Percentiles rank a stretch among this genome's conserved stretches.
These are phyloP conservation scores for Stratiolaelaps scimitus DNA, from an alignment of 1,140 invertebrate species.

Conservation along the genomic window DNA sequence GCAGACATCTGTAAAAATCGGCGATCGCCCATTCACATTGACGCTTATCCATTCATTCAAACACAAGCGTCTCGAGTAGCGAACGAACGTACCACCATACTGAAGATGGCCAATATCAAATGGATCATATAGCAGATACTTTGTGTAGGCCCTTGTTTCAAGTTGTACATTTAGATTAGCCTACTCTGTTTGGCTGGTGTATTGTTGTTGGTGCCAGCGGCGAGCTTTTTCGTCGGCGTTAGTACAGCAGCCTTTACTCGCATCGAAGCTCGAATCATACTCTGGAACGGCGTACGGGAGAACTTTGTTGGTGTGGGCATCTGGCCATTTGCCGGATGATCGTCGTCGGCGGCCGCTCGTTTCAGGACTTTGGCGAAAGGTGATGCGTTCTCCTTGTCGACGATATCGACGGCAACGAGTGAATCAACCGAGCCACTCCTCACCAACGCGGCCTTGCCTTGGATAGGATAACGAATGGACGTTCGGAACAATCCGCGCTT, in stretches of 20 bases:
- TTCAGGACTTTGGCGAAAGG: slow-evolving; percentile 1
- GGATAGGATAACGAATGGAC: slow-evolving; percentile 5
- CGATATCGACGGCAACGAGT: background rate
- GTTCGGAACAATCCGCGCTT: slow-evolving; percentile 3
- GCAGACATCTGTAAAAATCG: too few relatives aligned
- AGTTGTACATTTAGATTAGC: slow-evolving; percentile 3
- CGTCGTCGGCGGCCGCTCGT: background rate
- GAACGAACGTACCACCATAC: too few relatives aligned
- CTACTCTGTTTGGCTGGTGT: background rate
- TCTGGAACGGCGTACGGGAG: slow-evolving; percentile 9
- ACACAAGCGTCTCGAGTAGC: too few relatives aligned
- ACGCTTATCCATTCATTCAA: too few relatives aligned
- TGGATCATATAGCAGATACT: too few relatives aligned
- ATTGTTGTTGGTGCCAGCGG: background rate
- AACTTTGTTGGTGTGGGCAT: slow-evolving; percentile 13
- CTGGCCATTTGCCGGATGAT: background rate
- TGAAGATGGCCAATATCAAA: too few relatives aligned
- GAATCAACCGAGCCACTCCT: slow-evolving; percentile 18
- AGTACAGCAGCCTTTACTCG: slow-evolving; percentile 21
- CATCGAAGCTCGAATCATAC: slow-evolving; percentile 20
- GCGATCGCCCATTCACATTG: too few relatives aligned
- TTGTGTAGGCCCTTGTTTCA: too few relatives aligned
- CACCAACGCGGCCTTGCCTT: background rate
- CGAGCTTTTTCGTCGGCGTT: slow-evolving; percentile 18
- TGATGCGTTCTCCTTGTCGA: slow-evolving; percentile 19